phyloP scores from a whole-genome alignment of 1,140 invertebrate species.

The Antheraea mylitta region DNA sequence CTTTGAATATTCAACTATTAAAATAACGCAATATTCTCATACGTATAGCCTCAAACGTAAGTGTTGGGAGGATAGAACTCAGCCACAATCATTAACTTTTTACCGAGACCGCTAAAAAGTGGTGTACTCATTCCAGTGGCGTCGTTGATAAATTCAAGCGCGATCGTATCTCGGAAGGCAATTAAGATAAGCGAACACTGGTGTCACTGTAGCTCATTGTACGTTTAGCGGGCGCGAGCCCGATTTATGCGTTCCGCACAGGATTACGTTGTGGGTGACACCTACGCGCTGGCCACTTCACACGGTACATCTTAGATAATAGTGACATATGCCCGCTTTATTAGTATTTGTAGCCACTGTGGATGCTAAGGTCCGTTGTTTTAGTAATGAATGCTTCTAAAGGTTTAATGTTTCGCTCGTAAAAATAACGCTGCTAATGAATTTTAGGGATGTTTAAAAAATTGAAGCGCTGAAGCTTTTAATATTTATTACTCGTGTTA shows the following conservation, averaged over 20 bases:
- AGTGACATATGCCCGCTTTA: conserved; percentile 20
- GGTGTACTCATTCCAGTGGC: conserved; percentile 36
- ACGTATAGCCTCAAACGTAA: not conserved
- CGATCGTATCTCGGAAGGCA: conserved; percentile 62
- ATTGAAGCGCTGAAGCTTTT: too few relatives aligned
- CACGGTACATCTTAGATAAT: conserved; percentile 17
- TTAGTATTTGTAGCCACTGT: not conserved
- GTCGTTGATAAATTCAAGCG: conserved; percentile 53
- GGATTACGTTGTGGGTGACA: conserved; percentile 31
- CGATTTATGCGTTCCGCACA: conserved; percentile 49
- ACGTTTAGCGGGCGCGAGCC: conserved; percentile 49
- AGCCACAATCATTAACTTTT: conserved; percentile 47
- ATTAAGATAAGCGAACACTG: conserved; percentile 69
- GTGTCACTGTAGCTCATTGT: conserved; percentile 52
- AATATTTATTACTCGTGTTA: too few relatives aligned
- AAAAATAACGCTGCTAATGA: too few relatives aligned
- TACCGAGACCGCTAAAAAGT: conserved; percentile 41
- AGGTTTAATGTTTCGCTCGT: not conserved
- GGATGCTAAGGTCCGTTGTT: not conserved
- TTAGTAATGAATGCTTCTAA: not conserved
- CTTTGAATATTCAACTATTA: too few relatives aligned
- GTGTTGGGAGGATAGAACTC: conserved; percentile 13
- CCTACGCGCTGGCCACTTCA: conserved; percentile 28
- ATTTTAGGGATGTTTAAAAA: too few relatives aligned
- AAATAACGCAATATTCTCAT: too few relatives aligned